Base-by-base conservation (phyloP, 2,797 vertebrate genomes). In the Trachops cirrhosus region DNA sequence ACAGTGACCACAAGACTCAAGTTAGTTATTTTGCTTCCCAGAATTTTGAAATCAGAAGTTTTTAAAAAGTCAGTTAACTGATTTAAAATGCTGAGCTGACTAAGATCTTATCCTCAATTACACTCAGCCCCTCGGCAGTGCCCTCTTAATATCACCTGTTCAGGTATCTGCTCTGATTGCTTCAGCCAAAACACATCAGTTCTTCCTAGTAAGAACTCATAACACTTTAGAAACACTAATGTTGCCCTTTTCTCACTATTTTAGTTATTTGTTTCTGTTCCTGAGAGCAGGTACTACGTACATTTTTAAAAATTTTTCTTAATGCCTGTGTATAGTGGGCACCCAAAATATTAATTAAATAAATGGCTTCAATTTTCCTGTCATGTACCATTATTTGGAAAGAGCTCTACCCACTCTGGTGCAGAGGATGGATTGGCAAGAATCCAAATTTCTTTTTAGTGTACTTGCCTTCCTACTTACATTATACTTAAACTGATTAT, bases 361-460 rank as follows among this genome's bases (percentile, higher is more conserved):
- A 10, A 70, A 88, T 71, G 22, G 14, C 15, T 89, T 87, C 11
- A 68, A 84, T 57, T 93, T 77, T 85, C 37, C 29, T 59, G 32
- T 62, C 50, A 71, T 16, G 11, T 14, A 16, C 22, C 32, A 59
- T 80, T 79, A 54, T 21, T 1, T 59, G 4, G 29, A 80, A 86
- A 93, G 29, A 24, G n/a, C 1, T 75, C 59, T 77, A n/a, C 21
- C 6, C 19, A 79, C 87, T 64, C 46, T 84, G 71, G 84, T 15
- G 24, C 21, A 89, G 3, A 62, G 21, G 10, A 89, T 37, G 5
- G 6, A 59, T 5, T 83, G 29, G 24, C n/a, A 95, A 92, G 14
- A 95, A 86, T 94, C 22, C 67, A 85, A 57, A 87, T 80, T 86
- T 89, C 57, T 94, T 70, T 93, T 83, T 52, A 67, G 29, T 73